These are phyloP conservation scores for Folsomia manolachei DNA, from an alignment of 2,888 invertebrate species.

Conservation along the genomic window DNA sequence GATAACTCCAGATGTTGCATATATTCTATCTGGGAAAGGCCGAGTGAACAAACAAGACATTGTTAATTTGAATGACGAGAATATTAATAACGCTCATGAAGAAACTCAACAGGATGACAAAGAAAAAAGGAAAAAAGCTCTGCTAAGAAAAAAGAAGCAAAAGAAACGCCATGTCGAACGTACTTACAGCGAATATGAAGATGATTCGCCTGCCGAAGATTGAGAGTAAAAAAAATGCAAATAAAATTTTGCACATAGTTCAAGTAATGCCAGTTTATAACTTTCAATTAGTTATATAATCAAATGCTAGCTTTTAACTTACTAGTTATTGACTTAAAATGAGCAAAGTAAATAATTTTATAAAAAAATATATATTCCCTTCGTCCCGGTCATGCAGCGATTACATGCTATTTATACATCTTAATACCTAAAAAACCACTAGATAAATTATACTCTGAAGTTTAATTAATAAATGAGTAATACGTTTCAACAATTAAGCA, in stretches of 20 bases:
- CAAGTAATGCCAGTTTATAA: too few relatives aligned
- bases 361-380: too few relatives aligned
- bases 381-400: too few relatives aligned
- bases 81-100: not conserved
- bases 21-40: constrained; percentile 29
- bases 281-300: too few relatives aligned
- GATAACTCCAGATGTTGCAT: constrained; percentile 30
- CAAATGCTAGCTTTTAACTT: too few relatives aligned
- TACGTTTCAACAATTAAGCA: too few relatives aligned
- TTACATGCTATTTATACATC: too few relatives aligned
- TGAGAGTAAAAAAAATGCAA: not conserved
- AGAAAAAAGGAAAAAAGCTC: constrained; percentile 1
- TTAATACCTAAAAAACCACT: too few relatives aligned
- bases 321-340: too few relatives aligned
- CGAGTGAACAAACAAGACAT: constrained; percentile 28
- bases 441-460: too few relatives aligned
- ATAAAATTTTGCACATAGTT: not conserved
- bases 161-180: constrained; percentile 14
- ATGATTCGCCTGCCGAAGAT: not conserved
- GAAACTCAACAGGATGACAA: constrained; percentile 16
- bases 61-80: not conserved
- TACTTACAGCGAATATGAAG: constrained; percentile 9
- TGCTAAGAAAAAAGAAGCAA: not conserved
- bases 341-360: too few relatives aligned
- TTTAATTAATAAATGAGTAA: too few relatives aligned